Conservation (phyloP, 1,140 invertebrate species). For the Andrena cerasifolii region DNA sequence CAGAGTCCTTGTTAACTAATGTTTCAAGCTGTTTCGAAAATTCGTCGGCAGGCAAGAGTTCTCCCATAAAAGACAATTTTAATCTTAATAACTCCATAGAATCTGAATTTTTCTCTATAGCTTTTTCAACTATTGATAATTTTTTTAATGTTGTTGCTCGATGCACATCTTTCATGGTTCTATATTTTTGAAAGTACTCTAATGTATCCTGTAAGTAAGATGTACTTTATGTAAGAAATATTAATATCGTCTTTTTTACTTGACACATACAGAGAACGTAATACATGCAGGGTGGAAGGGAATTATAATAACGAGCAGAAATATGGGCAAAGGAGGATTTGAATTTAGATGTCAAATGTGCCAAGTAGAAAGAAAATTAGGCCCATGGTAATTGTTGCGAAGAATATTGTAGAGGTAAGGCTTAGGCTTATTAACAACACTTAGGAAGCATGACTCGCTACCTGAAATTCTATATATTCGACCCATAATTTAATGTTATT, state of each 20-base stretch:
- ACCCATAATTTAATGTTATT: slow-evolving; percentile 83
- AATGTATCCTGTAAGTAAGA: slow-evolving; percentile 62
- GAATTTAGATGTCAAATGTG: too few species aligned
- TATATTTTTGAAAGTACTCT: slow-evolving; percentile 63
- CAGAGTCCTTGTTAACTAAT: slow-evolving; percentile 82
- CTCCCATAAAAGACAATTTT: slow-evolving; percentile 81
- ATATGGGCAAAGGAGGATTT: too few species aligned
- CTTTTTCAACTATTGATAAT: slow-evolving; percentile 84
- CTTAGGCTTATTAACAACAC: too few species aligned
- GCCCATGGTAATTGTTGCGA: too few species aligned
- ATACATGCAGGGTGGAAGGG: too few species aligned
- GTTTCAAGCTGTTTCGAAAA: slow-evolving; percentile 80
- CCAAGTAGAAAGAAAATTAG: too few species aligned
- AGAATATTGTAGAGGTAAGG: too few species aligned
- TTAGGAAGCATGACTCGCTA: too few species aligned
- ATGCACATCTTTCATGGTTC: slow-evolving; percentile 77
- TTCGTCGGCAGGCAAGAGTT: slow-evolving; percentile 82
- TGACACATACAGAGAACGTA: too few species aligned
- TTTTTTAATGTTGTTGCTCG: slow-evolving; percentile 80
- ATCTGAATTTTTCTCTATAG: slow-evolving; percentile 81
- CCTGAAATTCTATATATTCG: slow-evolving; percentile 85
- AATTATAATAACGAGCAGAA: too few species aligned
- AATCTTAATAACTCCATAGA: slow-evolving; percentile 80
- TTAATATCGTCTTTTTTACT: too few species aligned
- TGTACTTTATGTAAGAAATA: not conserved